Evolutionary conservation across 2,113 vertebrate species (phyloP).

Genomic region (Petrocephalus zakoni): DNA sequence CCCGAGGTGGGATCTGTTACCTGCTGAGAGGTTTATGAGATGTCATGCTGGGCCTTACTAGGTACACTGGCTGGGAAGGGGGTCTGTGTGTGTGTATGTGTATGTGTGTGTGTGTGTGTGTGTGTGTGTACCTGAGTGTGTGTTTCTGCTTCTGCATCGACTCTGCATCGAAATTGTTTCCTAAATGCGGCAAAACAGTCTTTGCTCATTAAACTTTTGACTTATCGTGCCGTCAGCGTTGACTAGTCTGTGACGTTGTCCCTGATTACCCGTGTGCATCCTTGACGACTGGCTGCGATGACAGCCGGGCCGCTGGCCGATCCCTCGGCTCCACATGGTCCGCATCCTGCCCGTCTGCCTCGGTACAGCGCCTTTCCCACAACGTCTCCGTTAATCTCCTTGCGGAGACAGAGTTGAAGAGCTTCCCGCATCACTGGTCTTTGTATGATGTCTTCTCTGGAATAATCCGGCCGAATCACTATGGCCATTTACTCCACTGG

Average conservation of each 20-base stretch:
- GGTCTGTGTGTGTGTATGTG: background rate
- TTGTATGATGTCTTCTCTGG: constrained; percentile 6
- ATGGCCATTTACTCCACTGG: background rate
- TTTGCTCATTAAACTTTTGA: background rate
- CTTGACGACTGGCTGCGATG: background rate
- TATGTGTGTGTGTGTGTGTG: background rate
- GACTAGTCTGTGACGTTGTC: background rate
- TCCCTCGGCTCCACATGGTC: background rate
- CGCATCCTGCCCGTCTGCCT: background rate
- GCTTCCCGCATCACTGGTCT: constrained; percentile 5
- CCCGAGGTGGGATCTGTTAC: constrained; percentile 6
- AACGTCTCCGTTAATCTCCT: background rate
- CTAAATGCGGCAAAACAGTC: background rate
- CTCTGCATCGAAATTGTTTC: background rate
- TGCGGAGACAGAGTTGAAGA: background rate
- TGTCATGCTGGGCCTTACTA: background rate
- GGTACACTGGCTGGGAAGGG: background rate
- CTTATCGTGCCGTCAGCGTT: background rate
- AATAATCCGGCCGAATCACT: constrained; percentile 15
- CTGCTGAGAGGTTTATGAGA: constrained; percentile 9
- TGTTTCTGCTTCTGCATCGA: background rate
- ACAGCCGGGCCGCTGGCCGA: background rate
- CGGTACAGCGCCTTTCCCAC: background rate
- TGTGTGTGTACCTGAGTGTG: background rate
- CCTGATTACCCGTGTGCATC: background rate